These are phyloP conservation scores for Synanthedon myopaeformis DNA, from an alignment of 2,888 invertebrate species.

Conservation along the genomic window DNA sequence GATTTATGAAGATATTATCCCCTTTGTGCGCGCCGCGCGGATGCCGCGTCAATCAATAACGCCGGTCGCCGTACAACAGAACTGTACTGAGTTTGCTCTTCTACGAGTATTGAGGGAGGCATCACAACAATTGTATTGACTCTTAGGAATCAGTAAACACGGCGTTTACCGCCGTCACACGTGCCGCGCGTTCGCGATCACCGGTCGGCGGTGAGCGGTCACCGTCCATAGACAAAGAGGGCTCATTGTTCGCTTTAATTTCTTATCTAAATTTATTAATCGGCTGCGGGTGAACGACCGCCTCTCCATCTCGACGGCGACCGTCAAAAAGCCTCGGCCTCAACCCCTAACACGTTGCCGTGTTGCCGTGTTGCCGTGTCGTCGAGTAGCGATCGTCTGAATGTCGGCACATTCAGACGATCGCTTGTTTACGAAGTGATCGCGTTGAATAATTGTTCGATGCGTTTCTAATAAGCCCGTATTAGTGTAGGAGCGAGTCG, in stretches of 20 bases:
- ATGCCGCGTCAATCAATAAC: constrained; percentile 24
- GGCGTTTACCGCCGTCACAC: constrained; percentile 4
- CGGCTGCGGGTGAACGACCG: constrained; percentile 19
- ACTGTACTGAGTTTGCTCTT: too few relatives aligned
- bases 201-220: not conserved
- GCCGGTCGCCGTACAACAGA: constrained; percentile 14
- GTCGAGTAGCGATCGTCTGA: too few relatives aligned
- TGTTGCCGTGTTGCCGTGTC: too few relatives aligned
- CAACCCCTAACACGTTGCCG: too few relatives aligned
- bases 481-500: too few relatives aligned
- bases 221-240: constrained; percentile 17
- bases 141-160: not conserved
- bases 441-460: too few relatives aligned
- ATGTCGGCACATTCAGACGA: too few relatives aligned
- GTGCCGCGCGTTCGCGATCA: not conserved
- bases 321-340: not conserved
- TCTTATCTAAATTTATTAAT: constrained; percentile 52
- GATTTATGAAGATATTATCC: constrained; percentile 60
- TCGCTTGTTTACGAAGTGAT: too few relatives aligned
- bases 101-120: too few relatives aligned
- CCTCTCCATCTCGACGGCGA: not conserved
- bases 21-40: constrained; percentile 43
- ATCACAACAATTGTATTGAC: not conserved
- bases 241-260: constrained; percentile 37
- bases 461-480: too few relatives aligned